Evolutionary conservation across 2,797 vertebrate species (phyloP).

Genomic region (Chelon labrosus): DNA sequence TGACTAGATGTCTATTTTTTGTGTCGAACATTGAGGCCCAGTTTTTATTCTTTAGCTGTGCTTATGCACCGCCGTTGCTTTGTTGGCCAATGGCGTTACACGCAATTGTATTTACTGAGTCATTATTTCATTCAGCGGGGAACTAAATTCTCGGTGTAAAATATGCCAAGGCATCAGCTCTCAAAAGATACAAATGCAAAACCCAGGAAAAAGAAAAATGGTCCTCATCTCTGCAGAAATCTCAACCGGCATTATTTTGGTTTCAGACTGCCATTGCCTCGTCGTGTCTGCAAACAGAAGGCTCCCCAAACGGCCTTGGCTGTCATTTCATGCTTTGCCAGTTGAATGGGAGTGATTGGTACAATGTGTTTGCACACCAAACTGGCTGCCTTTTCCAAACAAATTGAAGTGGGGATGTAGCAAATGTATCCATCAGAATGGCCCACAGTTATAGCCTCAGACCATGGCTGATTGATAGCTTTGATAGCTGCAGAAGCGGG

Average conservation of each 20-base stretch:
- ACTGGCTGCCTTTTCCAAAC: slow-evolving; percentile 63
- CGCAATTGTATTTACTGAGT: background rate
- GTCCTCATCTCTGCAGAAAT: slow-evolving; percentile 30
- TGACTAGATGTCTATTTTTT: background rate
- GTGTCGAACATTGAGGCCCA: background rate
- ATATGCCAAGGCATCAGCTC: background rate
- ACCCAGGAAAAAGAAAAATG: slow-evolving; percentile 30
- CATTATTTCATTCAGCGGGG: background rate
- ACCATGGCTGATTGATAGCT: slow-evolving; percentile 77
- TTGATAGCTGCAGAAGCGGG: slow-evolving; percentile 69
- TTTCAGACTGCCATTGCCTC: slow-evolving; percentile 13
- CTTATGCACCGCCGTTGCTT: background rate
- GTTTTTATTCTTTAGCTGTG: background rate
- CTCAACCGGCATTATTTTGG: slow-evolving; percentile 25
- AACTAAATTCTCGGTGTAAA: background rate
- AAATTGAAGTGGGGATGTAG: slow-evolving; percentile 73
- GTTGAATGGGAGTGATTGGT: slow-evolving; percentile 58
- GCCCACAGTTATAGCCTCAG: slow-evolving; percentile 65
- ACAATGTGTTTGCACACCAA: slow-evolving; percentile 66
- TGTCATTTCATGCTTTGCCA: slow-evolving; percentile 64
- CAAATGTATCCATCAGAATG: slow-evolving; percentile 72
- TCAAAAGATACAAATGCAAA: slow-evolving; percentile 9
- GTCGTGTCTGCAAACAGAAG: slow-evolving; percentile 52
- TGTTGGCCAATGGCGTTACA: background rate
- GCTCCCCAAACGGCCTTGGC: slow-evolving; percentile 46